A percentile compares a stretch with the other conserved stretches of the same genome.
Conservation (phyloP, 2,797 vertebrate genomes). For the Onychomys arenicola region DNA sequence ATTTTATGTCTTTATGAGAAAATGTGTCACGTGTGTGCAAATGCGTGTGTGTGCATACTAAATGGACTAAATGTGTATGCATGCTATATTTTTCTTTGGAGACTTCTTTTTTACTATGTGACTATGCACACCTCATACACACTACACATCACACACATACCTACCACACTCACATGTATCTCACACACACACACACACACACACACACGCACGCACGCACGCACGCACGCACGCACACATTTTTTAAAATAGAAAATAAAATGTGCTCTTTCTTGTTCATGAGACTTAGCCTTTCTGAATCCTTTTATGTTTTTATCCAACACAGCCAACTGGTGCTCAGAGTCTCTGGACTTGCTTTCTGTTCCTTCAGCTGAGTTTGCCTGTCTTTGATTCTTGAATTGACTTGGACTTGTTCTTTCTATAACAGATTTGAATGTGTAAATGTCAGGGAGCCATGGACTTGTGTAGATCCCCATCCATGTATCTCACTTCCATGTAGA, state of each 20-base stretch:
- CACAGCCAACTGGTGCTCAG: background rate
- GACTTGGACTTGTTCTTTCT: constrained; percentile 35
- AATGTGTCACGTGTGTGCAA: background rate
- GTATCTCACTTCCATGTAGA: too few relatives aligned
- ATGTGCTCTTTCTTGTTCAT: background rate
- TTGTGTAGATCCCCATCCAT: too few relatives aligned
- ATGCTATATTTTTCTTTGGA: constrained; percentile 8
- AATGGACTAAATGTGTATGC: background rate
- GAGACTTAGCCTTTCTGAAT: background rate
- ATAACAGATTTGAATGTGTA: background rate
- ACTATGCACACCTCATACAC: background rate
- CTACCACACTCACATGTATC: background rate
- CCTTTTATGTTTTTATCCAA: background rate
- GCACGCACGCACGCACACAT: fast-evolving
- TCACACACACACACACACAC: background rate
- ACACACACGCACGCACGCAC: too few relatives aligned
- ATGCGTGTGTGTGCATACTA: background rate
- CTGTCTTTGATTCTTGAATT: constrained; percentile 27
- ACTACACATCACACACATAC: background rate
- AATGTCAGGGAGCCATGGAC: background rate
- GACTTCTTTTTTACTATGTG: background rate
- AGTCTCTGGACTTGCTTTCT: background rate
- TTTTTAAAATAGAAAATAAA: background rate
- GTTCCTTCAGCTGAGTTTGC: background rate
- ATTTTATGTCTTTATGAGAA: background rate